Evolutionary conservation across 2,113 vertebrate species (phyloP).

Genomic region (Mobula hypostoma): DNA sequence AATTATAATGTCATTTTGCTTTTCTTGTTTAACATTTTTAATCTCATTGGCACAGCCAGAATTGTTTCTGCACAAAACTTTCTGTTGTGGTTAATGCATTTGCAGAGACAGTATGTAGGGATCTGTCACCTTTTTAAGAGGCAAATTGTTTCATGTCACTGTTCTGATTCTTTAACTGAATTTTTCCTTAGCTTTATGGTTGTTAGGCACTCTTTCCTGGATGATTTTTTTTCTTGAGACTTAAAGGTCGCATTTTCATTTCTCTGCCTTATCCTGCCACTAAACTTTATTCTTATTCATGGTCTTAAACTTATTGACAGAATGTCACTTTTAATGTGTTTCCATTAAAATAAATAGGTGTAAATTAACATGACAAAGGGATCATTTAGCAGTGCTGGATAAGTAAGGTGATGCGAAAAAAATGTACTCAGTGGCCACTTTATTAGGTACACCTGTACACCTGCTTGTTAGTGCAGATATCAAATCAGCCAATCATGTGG

Average conservation of each 20-base stretch:
- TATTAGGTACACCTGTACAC: too few species aligned
- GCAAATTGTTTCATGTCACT: conserved; percentile 6
- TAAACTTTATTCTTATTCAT: not conserved
- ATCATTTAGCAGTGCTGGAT: not conserved
- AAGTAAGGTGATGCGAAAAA: not conserved
- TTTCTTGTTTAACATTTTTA: conserved; percentile 33
- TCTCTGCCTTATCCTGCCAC: not conserved
- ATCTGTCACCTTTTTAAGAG: not conserved
- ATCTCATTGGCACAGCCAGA: not conserved
- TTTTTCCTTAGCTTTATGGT: not conserved
- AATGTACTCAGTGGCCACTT: not conserved
- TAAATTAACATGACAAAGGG: not conserved
- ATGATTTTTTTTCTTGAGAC: not conserved
- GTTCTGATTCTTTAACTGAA: conserved; percentile 14
- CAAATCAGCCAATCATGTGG: too few species aligned
- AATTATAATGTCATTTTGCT: conserved; percentile 29
- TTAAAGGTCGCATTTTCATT: conserved; percentile 16
- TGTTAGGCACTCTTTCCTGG: not conserved
- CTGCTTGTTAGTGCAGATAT: too few species aligned
- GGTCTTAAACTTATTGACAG: conserved; percentile 3
- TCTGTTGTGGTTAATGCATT: conserved; percentile 1
- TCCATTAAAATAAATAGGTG: conserved; percentile 13
- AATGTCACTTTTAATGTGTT: conserved; percentile 8
- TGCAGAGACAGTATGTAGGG: not conserved
- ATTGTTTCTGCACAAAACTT: not conserved